A percentile compares a stretch with the other conserved stretches of the same genome.
Conservation (phyloP, 2,888 invertebrate species). For the Keiferia lycopersicella region DNA sequence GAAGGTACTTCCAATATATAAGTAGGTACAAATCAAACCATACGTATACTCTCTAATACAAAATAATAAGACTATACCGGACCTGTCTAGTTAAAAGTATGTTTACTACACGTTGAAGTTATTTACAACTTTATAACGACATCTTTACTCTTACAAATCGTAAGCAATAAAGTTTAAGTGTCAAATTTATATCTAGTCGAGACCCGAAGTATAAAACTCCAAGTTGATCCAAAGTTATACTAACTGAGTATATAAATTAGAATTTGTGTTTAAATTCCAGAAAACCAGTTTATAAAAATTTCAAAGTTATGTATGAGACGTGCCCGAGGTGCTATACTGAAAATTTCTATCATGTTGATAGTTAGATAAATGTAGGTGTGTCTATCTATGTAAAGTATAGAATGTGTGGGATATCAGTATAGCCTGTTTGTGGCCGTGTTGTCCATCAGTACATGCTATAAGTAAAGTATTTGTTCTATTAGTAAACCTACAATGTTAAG, state of each 20-base stretch:
- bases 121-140: neutral
- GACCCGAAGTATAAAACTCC: neutral
- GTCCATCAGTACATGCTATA: neutral
- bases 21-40: neutral
- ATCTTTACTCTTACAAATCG: neutral
- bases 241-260: neutral
- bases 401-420: neutral
- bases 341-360: neutral
- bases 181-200: neutral
- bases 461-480: no score
- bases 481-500: no score
- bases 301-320: neutral
- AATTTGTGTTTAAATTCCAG: conserved; percentile 11
- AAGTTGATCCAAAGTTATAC: neutral
- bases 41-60: neutral
- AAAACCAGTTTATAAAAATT: conserved; percentile 14
- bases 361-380: neutral
- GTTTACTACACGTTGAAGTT: neutral
- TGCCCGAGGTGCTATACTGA: neutral
- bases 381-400: neutral
- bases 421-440: neutral
- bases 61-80: no score
- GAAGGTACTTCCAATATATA: neutral
- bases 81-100: neutral
- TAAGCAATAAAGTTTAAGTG: neutral